These are phyloP conservation scores for Phylloscopus collybita DNA, from an alignment of 2,797 vertebrate species.

Conservation along the genomic window DNA sequence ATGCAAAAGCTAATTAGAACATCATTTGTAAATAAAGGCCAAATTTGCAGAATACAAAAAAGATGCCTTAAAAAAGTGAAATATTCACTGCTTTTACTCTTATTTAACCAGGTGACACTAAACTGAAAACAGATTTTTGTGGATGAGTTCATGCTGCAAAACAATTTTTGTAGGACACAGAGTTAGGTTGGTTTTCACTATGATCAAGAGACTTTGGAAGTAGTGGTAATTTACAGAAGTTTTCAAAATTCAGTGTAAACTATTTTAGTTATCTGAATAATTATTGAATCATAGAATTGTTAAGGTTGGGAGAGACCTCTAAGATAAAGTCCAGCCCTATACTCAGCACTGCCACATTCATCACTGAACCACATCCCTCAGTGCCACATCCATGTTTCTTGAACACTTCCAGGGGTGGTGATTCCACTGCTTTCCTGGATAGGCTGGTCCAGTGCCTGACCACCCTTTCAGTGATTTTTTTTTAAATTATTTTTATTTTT, in stretches of 20 bases:
- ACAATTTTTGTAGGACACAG: neutral
- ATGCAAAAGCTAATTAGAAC: neutral
- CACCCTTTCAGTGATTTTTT: neutral
- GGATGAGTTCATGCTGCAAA: neutral
- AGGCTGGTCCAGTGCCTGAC: neutral
- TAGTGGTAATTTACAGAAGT: neutral
- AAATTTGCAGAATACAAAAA: neutral
- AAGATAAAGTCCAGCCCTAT: accelerated
- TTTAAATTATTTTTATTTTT: too few relatives aligned
- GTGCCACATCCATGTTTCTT: neutral
- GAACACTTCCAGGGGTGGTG: neutral
- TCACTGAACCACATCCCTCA: neutral
- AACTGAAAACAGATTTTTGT: neutral
- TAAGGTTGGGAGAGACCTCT: neutral
- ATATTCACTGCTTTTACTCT: neutral
- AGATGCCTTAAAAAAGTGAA: neutral
- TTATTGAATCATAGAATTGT: neutral
- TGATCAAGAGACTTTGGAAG: neutral
- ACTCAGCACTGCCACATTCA: neutral
- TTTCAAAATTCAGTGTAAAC: neutral
- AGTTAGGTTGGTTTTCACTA: neutral
- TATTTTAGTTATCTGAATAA: neutral
- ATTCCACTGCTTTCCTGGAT: neutral
- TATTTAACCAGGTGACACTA: neutral
- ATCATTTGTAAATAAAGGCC: neutral